Evolutionary conservation across 2,113 vertebrate genomes (phyloP).

Genomic region (Ctenomys sociabilis): DNA sequence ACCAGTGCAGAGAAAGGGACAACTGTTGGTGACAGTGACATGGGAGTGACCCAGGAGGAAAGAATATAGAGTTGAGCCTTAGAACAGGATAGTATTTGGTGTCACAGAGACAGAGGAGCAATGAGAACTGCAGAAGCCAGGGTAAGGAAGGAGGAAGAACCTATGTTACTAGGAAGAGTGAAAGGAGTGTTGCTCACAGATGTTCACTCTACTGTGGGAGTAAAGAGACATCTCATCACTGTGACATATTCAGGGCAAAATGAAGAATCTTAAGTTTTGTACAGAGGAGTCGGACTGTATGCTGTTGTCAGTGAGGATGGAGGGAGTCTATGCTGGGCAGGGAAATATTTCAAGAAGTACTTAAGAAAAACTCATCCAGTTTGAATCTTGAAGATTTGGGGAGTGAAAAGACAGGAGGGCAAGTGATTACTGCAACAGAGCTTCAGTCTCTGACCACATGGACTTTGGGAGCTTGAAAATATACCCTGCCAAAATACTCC

Average conservation of each 20-base stretch:
- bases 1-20: background rate
- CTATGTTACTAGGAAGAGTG: background rate
- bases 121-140: background rate
- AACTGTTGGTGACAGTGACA: background rate
- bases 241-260: conserved; percentile 8
- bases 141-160: background rate
- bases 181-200: background rate
- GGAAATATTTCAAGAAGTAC: conserved; percentile 6
- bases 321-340: background rate
- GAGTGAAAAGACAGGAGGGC: background rate
- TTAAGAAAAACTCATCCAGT: background rate
- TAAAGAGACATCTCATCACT: conserved; percentile 16
- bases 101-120: background rate
- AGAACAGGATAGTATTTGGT: background rate
- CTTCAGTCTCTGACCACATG: background rate
- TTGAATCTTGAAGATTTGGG: background rate
- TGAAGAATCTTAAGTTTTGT: conserved; percentile 17
- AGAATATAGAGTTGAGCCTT: background rate
- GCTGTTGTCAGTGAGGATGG: background rate
- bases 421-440: background rate
- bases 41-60: background rate
- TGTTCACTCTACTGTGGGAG: background rate
- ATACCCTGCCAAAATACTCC: background rate
- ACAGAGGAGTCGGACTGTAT: background rate
- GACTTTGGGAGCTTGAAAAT: background rate